Conservation (phyloP, 2,888 invertebrate species). For the Liopterus haemorrhoidalis region DNA sequence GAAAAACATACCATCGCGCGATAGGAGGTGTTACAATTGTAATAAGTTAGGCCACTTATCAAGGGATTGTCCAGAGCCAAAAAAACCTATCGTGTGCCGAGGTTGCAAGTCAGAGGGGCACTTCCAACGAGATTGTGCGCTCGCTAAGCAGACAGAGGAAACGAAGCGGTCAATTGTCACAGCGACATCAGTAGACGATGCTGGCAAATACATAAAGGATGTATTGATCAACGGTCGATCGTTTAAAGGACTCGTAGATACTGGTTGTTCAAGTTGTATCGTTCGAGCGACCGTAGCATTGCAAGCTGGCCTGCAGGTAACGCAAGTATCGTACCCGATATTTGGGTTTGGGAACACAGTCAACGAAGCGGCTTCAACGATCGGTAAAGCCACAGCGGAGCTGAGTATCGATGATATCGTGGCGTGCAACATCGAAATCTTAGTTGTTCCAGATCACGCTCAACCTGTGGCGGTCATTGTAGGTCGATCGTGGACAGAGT, state of each 20-base stretch:
- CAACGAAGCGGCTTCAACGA: too few relatives aligned
- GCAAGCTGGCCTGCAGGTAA: too few relatives aligned
- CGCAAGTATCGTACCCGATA: too few relatives aligned
- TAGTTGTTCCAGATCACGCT: too few relatives aligned
- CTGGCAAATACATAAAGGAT: not conserved
- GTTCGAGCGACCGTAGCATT: not conserved
- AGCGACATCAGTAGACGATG: not conserved
- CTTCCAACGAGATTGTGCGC: not conserved
- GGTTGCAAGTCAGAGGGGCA: constrained; percentile 10
- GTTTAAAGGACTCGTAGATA: constrained; percentile 3
- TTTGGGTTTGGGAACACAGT: too few relatives aligned
- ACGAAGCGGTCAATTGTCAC: not conserved
- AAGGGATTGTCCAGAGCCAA: constrained; percentile 14
- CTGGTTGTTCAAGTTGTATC: not conserved
- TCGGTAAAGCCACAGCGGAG: too few relatives aligned
- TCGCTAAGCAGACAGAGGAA: not conserved
- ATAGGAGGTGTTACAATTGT: constrained; percentile 9
- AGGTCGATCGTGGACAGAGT: too few relatives aligned
- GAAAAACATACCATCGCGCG: not conserved
- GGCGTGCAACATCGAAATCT: too few relatives aligned
- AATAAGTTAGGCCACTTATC: constrained; percentile 16
- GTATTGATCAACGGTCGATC: not conserved
- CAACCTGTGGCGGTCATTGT: too few relatives aligned
- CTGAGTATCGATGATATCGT: too few relatives aligned
- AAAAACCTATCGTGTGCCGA: constrained; percentile 5